Percentiles rank a stretch among this genome's conserved stretches.
Evolutionary conservation across 2,888 invertebrate species (phyloP).

Genomic region (Cactoblastis cactorum): DNA sequence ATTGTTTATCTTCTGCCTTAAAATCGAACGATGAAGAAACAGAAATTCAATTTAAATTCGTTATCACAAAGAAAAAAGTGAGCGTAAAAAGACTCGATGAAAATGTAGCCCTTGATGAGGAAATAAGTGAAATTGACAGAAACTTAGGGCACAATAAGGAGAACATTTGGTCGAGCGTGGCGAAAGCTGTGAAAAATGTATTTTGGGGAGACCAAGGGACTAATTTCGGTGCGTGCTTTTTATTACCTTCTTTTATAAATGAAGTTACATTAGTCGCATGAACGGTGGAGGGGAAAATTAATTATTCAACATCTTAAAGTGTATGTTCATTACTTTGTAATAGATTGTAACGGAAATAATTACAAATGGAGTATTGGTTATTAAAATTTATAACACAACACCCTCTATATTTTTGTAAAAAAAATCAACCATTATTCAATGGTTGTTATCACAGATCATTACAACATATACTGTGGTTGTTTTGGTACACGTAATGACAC

Average conservation of each 20-base stretch:
- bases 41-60: constrained; percentile 71
- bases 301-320: neutral
- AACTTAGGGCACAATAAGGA: constrained; percentile 48
- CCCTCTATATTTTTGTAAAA: too few relatives aligned
- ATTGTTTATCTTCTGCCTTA: constrained; percentile 56
- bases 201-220: constrained; percentile 59
- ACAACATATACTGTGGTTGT: too few relatives aligned
- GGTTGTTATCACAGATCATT: too few relatives aligned
- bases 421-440: too few relatives aligned
- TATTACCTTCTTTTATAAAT: constrained; percentile 20
- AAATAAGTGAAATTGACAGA: constrained; percentile 35
- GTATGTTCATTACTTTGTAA: too few relatives aligned
- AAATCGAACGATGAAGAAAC: constrained; percentile 62
- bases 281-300: neutral
- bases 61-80: constrained; percentile 65
- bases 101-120: constrained; percentile 32
- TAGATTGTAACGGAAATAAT: too few relatives aligned
- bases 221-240: constrained; percentile 38
- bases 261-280: neutral
- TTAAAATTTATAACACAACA: too few relatives aligned
- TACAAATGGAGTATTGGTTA: too few relatives aligned
- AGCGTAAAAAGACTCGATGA: constrained; percentile 52
- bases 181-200: constrained; percentile 64
- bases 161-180: constrained; percentile 68
- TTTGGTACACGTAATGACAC: too few relatives aligned